Percentiles rank a stretch among this genome's conserved stretches.
These are phyloP conservation scores for Nomada ruficornis DNA, from an alignment of 2,888 invertebrate species.

Conservation along the genomic window DNA sequence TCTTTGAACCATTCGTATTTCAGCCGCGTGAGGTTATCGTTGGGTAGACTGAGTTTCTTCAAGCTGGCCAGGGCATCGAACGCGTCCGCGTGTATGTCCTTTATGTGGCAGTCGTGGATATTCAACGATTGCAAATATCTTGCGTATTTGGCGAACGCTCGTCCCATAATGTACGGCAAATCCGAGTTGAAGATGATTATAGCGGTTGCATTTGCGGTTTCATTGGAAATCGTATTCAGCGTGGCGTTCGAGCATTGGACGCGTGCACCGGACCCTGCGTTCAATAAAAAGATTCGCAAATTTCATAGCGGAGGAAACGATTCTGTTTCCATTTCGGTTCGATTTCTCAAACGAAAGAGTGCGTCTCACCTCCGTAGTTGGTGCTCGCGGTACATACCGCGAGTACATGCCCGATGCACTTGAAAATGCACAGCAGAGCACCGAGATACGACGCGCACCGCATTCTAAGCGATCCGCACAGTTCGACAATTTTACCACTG, in stretches of 20 bases:
- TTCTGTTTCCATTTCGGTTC: neutral
- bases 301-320: neutral
- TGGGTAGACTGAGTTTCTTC: conserved; percentile 73
- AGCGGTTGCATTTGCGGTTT: conserved; percentile 57
- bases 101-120: conserved; percentile 73
- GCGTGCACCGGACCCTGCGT: conserved; percentile 64
- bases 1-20: conserved; percentile 71
- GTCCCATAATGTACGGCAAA: conserved; percentile 60
- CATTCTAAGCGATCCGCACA: conserved; percentile 55
- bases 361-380: conserved; percentile 71
- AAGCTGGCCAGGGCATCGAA: conserved; percentile 66
- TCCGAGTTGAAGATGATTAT: conserved; percentile 73
- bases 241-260: conserved; percentile 74
- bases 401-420: conserved; percentile 39
- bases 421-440: conserved; percentile 57
- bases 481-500: conserved; percentile 37
- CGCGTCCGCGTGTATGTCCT: conserved; percentile 65
- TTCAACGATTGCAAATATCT: conserved; percentile 68
- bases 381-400: conserved; percentile 69
- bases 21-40: conserved; percentile 72
- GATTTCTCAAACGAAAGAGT: neutral
- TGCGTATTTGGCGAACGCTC: conserved; percentile 66
- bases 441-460: conserved; percentile 40
- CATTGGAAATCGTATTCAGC: conserved; percentile 54
- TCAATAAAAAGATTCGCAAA: neutral